Evolutionary conservation across 2,888 invertebrate species (phyloP).

Genomic region (Leistus spinibarbis): DNA sequence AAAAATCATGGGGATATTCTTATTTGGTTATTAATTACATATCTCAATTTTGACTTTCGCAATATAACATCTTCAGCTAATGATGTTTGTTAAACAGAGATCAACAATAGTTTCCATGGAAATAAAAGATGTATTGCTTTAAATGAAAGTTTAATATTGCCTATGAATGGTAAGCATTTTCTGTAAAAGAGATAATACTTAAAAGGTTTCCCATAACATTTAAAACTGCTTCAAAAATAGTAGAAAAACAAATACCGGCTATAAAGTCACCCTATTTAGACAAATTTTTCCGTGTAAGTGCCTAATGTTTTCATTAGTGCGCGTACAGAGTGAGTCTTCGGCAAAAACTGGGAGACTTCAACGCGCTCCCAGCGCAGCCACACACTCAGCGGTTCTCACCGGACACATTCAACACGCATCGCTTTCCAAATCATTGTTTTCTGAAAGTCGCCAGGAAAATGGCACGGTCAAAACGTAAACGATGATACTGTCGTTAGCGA

Average conservation of each 20-base stretch:
- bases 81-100: no score
- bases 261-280: no score
- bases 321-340: background rate
- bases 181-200: no score
- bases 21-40: no score
- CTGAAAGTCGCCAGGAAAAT: background rate
- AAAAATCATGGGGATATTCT: no score
- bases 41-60: no score
- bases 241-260: background rate
- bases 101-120: no score
- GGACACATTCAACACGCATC: background rate
- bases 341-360: conserved; percentile 46
- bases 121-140: no score
- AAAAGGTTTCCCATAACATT: background rate
- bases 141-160: no score
- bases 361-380: conserved; percentile 40
- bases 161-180: no score
- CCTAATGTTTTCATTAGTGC: background rate
- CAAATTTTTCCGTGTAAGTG: no score
- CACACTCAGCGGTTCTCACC: background rate
- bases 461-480: background rate
- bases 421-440: background rate
- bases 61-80: no score
- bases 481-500: background rate
- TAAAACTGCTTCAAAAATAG: background rate